Conservation (phyloP, 53 echinoderm and acorn worm species). For the Astropecten irregularis region DNA sequence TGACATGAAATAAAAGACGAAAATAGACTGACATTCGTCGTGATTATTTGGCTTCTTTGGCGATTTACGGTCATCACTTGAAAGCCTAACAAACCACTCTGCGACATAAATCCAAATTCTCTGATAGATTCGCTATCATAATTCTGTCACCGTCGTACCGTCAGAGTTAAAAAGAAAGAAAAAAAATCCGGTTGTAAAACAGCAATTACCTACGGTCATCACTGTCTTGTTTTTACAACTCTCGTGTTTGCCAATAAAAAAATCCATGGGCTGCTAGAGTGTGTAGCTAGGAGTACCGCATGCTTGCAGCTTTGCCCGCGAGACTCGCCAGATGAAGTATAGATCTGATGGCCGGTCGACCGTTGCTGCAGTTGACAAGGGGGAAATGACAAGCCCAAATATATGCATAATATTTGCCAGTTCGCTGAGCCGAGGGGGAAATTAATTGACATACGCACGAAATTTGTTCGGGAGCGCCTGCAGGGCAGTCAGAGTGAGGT, state of each 20-base stretch:
- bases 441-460: slow-evolving; percentile 42
- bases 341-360: slow-evolving; percentile 7
- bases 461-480: slow-evolving; percentile 9
- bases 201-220: slow-evolving; percentile 2
- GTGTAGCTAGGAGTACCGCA: neutral
- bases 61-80: slow-evolving; percentile 28
- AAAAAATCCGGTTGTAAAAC: neutral
- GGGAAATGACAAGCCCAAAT: slow-evolving; percentile 45
- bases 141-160: slow-evolving; percentile 28
- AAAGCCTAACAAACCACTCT: neutral
- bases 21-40: too few species aligned
- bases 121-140: neutral
- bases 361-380: slow-evolving; percentile 37
- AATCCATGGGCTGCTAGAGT: neutral
- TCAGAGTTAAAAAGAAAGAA: too few species aligned
- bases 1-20: neutral
- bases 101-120: slow-evolving; percentile 34
- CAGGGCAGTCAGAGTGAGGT: too few species aligned
- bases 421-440: slow-evolving; percentile 29
- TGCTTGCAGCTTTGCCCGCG: neutral
- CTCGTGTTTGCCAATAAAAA: neutral
- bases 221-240: slow-evolving; percentile 4
- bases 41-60: neutral
- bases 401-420: slow-evolving; percentile 52
- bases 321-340: neutral